These are phyloP conservation scores for Isaurus tuberculatus DNA, from an alignment of 92 coral and sea anemone genomes.

Conservation along the genomic window DNA sequence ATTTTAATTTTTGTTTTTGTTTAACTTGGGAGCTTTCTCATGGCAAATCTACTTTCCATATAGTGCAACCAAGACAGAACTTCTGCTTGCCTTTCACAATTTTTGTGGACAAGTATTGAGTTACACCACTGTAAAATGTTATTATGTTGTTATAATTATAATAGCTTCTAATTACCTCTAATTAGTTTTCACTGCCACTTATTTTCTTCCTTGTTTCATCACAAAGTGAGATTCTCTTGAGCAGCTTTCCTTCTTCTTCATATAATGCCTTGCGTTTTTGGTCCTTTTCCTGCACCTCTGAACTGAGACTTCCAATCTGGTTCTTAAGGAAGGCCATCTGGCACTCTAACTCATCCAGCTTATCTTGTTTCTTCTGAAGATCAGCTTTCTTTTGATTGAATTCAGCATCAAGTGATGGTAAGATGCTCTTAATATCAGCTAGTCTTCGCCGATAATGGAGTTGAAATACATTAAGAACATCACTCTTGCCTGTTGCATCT, in stretches of 20 bases:
- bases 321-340: constrained; percentile 47
- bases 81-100: no score
- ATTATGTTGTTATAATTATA: constrained; percentile 1
- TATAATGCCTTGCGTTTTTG: constrained; percentile 4
- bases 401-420: constrained; percentile 35
- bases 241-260: constrained; percentile 35
- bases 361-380: constrained; percentile 34
- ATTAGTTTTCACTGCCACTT: constrained; percentile 24
- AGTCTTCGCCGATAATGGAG: constrained; percentile 41
- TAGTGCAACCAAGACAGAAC: no score
- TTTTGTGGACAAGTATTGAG: no score
- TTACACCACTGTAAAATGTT: no score
- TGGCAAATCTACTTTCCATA: no score
- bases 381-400: constrained; percentile 32
- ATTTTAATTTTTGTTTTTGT: no score
- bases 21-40: no score
- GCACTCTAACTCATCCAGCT: constrained; percentile 41
- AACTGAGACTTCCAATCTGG: constrained; percentile 37
- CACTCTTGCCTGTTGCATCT: constrained; percentile 40
- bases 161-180: constrained; percentile 1
- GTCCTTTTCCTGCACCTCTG: constrained; percentile 36
- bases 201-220: constrained; percentile 44
- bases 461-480: constrained; percentile 40
- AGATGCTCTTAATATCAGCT: constrained; percentile 21
- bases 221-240: constrained; percentile 26